These are phyloP conservation scores for Crotalus tigris DNA, from an alignment of 2,113 vertebrate species.

Conservation along the genomic window DNA sequence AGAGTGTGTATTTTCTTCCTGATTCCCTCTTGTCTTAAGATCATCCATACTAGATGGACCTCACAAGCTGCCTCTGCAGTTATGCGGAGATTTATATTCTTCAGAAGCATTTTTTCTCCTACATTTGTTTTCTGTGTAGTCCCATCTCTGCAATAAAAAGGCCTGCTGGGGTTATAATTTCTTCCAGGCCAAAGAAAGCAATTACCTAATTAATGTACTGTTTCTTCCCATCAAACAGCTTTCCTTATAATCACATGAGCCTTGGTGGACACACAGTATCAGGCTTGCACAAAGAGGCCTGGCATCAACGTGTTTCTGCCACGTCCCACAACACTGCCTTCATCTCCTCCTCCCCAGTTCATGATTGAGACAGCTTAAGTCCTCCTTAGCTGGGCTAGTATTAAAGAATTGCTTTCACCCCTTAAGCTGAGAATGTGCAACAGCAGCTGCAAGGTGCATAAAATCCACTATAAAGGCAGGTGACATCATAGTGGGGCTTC, in stretches of 20 bases:
- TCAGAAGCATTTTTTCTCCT: not conserved
- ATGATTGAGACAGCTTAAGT: not conserved
- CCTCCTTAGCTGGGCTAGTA: not conserved
- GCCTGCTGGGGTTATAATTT: not conserved
- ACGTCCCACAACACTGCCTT: not conserved
- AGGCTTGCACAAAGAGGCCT: not conserved
- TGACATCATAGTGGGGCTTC: not conserved
- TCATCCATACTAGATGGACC: not conserved
- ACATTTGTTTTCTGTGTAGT: not conserved
- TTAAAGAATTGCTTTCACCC: not conserved
- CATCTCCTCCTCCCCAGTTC: not conserved
- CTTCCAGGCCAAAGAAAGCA: constrained; percentile 21
- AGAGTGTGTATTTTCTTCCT: not conserved
- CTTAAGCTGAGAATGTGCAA: not conserved
- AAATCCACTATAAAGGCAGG: not conserved
- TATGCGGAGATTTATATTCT: not conserved
- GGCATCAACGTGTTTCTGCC: not conserved
- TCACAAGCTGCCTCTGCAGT: not conserved
- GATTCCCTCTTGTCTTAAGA: not conserved
- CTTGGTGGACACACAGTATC: not conserved
- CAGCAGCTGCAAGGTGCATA: not conserved
- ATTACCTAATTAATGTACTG: constrained; percentile 22
- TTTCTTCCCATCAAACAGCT: constrained; percentile 19
- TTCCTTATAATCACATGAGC: not conserved
- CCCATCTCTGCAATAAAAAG: constrained; percentile 10